Percentiles rank a stretch among this genome's conserved stretches.
These are phyloP conservation scores for Pristionchus arcanus DNA, from an alignment of 2,888 invertebrate species.

Conservation along the genomic window DNA sequence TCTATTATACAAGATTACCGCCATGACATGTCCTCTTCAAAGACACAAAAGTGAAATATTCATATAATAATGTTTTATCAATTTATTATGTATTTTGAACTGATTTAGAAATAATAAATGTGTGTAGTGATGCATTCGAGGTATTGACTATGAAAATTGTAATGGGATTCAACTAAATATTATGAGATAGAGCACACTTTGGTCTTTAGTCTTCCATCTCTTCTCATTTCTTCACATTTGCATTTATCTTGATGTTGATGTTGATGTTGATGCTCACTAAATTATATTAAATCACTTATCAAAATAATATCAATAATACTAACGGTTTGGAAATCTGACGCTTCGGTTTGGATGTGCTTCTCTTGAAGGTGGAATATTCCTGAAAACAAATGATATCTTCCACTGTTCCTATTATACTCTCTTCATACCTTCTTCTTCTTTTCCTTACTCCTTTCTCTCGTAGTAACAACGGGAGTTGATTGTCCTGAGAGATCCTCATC, in stretches of 20 bases:
- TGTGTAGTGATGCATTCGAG: no score
- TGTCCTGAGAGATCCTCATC: not conserved
- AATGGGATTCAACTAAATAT: no score
- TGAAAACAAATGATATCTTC: not conserved
- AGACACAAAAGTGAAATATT: no score
- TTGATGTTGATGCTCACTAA: slow-evolving; percentile 24
- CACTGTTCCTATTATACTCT: not conserved
- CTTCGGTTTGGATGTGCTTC: not conserved
- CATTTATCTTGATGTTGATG: slow-evolving; percentile 57
- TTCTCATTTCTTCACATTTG: slow-evolving; percentile 66
- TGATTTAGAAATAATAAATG: no score
- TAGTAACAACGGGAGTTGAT: not conserved
- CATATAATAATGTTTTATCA: no score
- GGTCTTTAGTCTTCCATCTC: slow-evolving; percentile 66
- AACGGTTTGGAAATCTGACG: not conserved
- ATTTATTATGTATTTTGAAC: no score
- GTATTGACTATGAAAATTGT: no score
- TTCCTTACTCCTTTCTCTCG: slow-evolving; percentile 49
- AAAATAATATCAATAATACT: not conserved
- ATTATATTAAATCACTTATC: not conserved
- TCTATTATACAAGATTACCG: no score
- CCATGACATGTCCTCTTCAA: no score
- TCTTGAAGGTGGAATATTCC: not conserved
- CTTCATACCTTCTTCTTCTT: slow-evolving; percentile 57
- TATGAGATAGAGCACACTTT: slow-evolving; percentile 62